A percentile compares a stretch with the other conserved stretches of the same genome.
Conservation (phyloP, 2,113 vertebrate species). For the Myrmecophaga tridactyla region DNA sequence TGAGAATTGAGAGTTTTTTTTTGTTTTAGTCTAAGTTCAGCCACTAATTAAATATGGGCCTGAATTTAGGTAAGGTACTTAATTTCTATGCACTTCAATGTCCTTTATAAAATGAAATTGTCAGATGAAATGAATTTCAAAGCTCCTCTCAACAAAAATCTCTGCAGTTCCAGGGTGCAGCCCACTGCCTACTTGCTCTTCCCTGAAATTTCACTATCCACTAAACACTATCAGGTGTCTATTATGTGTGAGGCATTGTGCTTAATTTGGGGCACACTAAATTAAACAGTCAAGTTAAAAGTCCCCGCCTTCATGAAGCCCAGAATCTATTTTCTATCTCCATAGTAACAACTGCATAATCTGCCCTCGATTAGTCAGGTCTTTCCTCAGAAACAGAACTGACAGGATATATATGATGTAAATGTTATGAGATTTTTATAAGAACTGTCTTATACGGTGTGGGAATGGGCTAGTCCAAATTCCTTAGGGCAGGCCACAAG, state of each 20-base stretch:
- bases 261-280: not conserved
- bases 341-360: not conserved
- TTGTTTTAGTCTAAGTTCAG: not conserved
- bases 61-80: not conserved
- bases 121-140: not conserved
- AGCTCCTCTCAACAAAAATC: not conserved
- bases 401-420: no score
- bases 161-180: not conserved
- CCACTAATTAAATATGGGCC: not conserved
- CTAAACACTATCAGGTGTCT: not conserved
- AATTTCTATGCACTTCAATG: not conserved
- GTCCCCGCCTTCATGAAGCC: not conserved
- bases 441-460: no score
- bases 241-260: not conserved
- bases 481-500: no score
- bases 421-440: no score
- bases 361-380: not conserved
- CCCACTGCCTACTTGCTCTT: not conserved
- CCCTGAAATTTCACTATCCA: not conserved
- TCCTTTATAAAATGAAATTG: not conserved
- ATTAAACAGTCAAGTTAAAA: not conserved
- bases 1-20: not conserved
- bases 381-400: no score
- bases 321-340: not conserved
- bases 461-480: no score